Percentiles rank a stretch among this genome's conserved stretches.
Evolutionary conservation across 2,113 vertebrate genomes (phyloP).

Genomic region (Ophthalmolycus amberensis): DNA sequence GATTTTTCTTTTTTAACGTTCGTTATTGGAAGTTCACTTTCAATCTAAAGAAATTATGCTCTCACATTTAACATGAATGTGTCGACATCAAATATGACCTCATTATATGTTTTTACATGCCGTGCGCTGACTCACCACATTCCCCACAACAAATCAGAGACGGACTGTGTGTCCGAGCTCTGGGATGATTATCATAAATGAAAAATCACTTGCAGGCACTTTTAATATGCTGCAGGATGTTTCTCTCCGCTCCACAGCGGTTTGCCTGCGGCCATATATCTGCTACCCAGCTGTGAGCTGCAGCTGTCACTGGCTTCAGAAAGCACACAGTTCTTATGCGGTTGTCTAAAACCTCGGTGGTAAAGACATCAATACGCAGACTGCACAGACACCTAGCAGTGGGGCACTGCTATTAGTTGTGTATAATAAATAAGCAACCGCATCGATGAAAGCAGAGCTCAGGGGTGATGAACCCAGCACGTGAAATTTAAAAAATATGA

Average conservation of each 20-base stretch:
- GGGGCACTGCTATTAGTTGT: conserved; percentile 31
- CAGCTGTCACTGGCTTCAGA: conserved; percentile 63
- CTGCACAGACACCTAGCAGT: conserved; percentile 28
- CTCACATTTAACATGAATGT: neutral
- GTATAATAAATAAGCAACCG: conserved; percentile 51
- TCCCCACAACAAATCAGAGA: conserved; percentile 31
- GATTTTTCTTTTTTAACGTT: neutral
- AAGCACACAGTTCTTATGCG: conserved; percentile 43
- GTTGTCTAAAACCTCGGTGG: conserved; percentile 53
- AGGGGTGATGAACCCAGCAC: conserved; percentile 3
- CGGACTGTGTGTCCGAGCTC: conserved; percentile 8
- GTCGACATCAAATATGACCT: conserved; percentile 4
- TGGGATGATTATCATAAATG: conserved; percentile 42
- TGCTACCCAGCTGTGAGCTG: conserved; percentile 65
- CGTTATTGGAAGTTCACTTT: neutral
- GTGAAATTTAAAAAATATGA: neutral
- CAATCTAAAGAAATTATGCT: neutral
- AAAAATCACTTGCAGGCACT: conserved; percentile 49
- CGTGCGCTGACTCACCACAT: conserved; percentile 4
- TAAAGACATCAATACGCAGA: conserved; percentile 40
- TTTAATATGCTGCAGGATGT: conserved; percentile 55
- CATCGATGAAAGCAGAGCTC: conserved; percentile 6
- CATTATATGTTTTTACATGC: neutral
- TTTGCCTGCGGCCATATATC: conserved; percentile 51
- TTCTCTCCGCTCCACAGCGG: conserved; percentile 36